phyloP scores from a whole-genome alignment of 2,888 invertebrate genomes.

The Melitaea athalia region DNA sequence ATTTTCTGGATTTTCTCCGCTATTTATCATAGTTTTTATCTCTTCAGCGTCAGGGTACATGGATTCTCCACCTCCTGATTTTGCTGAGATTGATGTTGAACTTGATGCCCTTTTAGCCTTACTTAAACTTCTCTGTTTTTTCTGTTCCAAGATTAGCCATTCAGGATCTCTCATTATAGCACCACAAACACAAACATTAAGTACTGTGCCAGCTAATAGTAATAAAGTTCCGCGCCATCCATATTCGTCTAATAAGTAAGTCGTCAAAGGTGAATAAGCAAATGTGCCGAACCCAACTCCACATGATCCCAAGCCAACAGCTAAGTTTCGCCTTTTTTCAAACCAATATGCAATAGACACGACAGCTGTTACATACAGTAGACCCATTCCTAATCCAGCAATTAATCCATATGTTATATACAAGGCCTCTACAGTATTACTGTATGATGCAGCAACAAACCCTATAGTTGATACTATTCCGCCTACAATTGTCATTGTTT shows the following conservation, averaged over 20 bases:
- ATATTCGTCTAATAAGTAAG: slow-evolving; percentile 87
- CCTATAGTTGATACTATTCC: slow-evolving; percentile 88
- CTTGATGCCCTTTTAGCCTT: slow-evolving; percentile 80
- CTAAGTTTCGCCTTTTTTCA: slow-evolving; percentile 92
- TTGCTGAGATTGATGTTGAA: slow-evolving; percentile 77
- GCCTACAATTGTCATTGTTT: slow-evolving; percentile 88
- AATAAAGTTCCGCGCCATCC: slow-evolving; percentile 92
- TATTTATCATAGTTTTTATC: slow-evolving; percentile 86
- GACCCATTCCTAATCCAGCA: slow-evolving; percentile 91
- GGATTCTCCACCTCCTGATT: slow-evolving; percentile 75
- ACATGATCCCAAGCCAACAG: slow-evolving; percentile 93
- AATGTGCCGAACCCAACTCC: slow-evolving; percentile 96
- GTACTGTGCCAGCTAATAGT: slow-evolving; percentile 90
- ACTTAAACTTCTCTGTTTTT: slow-evolving; percentile 77
- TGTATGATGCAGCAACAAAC: slow-evolving; percentile 88
- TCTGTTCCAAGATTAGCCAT: slow-evolving; percentile 87
- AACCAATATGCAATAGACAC: slow-evolving; percentile 97
- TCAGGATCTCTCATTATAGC: slow-evolving; percentile 94
- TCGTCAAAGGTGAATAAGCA: slow-evolving; percentile 92
- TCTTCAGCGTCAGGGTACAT: slow-evolving; percentile 85
- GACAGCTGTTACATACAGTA: slow-evolving; percentile 94
- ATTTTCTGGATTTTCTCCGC: slow-evolving; percentile 86
- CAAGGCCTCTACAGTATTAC: slow-evolving; percentile 87
- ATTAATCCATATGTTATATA: slow-evolving; percentile 92
- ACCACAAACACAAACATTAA: slow-evolving; percentile 93